phyloP scores from a whole-genome alignment of 2,888 invertebrate genomes.

The Drosophila neonasuta region DNA sequence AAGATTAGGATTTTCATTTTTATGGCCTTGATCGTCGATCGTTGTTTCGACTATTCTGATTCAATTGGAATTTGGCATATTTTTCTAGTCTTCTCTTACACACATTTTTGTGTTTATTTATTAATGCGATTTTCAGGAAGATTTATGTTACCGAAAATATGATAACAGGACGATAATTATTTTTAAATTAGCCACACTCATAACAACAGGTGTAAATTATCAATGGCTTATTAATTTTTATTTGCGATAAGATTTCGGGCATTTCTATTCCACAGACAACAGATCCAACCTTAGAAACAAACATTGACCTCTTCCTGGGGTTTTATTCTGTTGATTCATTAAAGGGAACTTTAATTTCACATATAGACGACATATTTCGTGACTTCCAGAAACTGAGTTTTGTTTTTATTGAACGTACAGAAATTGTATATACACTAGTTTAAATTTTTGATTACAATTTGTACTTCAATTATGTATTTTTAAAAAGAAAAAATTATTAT shows the following conservation, averaged over 20 bases:
- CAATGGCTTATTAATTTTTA: conserved; percentile 12
- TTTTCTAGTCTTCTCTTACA: not conserved
- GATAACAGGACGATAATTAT: conserved; percentile 34
- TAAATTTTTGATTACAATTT: not conserved
- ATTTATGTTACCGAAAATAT: conserved; percentile 24
- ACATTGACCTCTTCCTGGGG: not conserved
- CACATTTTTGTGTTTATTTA: conserved; percentile 17
- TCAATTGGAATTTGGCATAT: conserved; percentile 1
- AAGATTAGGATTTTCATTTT: conserved; percentile 12
- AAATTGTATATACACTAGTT: not conserved
- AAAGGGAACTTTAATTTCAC: not conserved
- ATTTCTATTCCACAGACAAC: not conserved
- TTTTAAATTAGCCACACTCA: conserved; percentile 32
- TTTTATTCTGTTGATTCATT: conserved; percentile 12
- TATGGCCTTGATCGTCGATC: conserved; percentile 12
- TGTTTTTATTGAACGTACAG: not conserved
- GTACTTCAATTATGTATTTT: too few relatives aligned
- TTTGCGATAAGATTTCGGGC: conserved; percentile 8
- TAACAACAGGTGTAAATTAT: conserved; percentile 39
- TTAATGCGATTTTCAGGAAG: conserved; percentile 3
- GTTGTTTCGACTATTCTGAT: not conserved
- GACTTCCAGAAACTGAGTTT: not conserved
- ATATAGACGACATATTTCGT: not conserved
- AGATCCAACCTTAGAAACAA: conserved; percentile 13
- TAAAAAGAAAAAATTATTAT: too few relatives aligned